These are phyloP conservation scores for Urophycis tenuis DNA, from an alignment of 2,797 vertebrate species.

Conservation along the genomic window DNA sequence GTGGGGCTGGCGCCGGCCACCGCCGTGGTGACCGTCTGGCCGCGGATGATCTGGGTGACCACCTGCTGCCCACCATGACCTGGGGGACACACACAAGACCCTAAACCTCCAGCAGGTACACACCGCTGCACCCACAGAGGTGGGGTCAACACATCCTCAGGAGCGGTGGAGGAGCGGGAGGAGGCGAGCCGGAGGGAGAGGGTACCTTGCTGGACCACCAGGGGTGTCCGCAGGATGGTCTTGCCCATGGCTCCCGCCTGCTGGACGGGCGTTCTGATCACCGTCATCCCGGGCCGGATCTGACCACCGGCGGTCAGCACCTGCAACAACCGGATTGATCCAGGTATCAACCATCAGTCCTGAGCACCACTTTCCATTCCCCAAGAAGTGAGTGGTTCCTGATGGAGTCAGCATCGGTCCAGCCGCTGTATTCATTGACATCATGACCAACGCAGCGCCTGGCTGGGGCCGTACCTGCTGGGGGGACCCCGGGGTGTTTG, in stretches of 20 bases:
- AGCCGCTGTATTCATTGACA: no score
- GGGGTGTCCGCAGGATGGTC: constrained; percentile 84
- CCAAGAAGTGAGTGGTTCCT: background rate
- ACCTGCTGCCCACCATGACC: constrained; percentile 87
- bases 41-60: constrained; percentile 90
- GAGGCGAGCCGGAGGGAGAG: background rate
- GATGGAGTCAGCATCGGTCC: background rate
- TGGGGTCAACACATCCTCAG: background rate
- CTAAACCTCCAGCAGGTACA: no score
- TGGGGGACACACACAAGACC: constrained; percentile 25
- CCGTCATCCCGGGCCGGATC: constrained; percentile 88
- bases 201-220: constrained; percentile 94
- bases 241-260: constrained; percentile 82
- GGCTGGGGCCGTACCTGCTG: constrained; percentile 67
- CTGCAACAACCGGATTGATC: constrained; percentile 48
- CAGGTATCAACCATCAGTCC: background rate
- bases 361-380: no score
- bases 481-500: constrained; percentile 78
- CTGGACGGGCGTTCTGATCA: constrained; percentile 86
- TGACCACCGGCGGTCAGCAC: constrained; percentile 77
- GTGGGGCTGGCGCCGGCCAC: constrained; percentile 75
- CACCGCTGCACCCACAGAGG: background rate
- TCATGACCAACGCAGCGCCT: no score
- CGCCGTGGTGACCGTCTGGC: constrained; percentile 87
- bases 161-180: background rate